These are phyloP conservation scores for Acanthurus tractus DNA, from an alignment of 2,797 vertebrate genomes.

Conservation along the genomic window DNA sequence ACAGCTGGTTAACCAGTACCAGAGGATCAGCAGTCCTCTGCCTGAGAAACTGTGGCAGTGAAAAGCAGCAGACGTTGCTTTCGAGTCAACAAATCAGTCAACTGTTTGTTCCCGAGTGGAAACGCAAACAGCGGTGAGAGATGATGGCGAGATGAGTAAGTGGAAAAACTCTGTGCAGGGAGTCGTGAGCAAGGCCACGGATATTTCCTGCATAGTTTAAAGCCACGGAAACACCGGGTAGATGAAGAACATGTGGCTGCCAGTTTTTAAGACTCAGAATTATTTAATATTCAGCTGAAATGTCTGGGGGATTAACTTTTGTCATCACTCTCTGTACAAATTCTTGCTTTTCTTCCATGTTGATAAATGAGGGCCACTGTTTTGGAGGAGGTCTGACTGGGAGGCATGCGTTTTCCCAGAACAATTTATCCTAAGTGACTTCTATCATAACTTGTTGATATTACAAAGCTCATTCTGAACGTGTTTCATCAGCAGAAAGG, in stretches of 20 bases:
- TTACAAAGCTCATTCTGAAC: constrained; percentile 18
- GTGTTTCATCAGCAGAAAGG: not conserved
- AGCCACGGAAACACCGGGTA: constrained; percentile 5
- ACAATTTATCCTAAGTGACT: constrained; percentile 21
- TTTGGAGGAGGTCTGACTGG: constrained; percentile 23
- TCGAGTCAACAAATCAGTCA: constrained; percentile 54
- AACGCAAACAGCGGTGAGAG: constrained; percentile 39
- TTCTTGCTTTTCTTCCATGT: not conserved
- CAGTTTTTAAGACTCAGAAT: constrained; percentile 7
- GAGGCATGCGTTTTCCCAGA: constrained; percentile 13
- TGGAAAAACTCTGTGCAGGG: constrained; percentile 16
- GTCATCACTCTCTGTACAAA: constrained; percentile 3
- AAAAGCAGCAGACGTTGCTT: constrained; percentile 34
- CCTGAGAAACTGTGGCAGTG: constrained; percentile 10
- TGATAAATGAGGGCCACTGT: constrained; percentile 49
- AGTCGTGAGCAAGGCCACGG: not conserved
- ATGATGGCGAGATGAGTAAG: constrained; percentile 32
- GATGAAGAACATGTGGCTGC: constrained; percentile 9
- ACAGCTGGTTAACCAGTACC: constrained; percentile 41
- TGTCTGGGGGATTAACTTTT: constrained; percentile 21
- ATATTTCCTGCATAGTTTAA: constrained; percentile 28
- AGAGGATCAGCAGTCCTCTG: constrained; percentile 33
- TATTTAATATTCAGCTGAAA: constrained; percentile 24
- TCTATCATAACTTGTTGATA: constrained; percentile 29
- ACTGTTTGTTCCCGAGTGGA: constrained; percentile 51